Conservation (phyloP, 2,797 vertebrate genomes). For the Gephyroberyx darwinii region DNA sequence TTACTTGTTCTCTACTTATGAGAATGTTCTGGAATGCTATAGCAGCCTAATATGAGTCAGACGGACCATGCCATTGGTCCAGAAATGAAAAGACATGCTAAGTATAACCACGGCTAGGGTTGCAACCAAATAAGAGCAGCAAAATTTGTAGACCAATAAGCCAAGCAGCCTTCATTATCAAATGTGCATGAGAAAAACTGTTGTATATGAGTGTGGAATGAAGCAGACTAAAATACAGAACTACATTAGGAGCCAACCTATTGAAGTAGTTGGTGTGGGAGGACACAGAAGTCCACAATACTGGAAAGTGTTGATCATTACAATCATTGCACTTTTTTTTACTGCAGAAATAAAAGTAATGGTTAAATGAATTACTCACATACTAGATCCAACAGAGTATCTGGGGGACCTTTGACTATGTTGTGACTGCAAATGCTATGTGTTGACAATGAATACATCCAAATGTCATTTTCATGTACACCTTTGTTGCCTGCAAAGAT, state of each 20-base stretch:
- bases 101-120: constrained; percentile 45
- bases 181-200: constrained; percentile 59
- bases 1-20: constrained; percentile 22
- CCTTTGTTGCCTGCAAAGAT: constrained; percentile 34
- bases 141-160: constrained; percentile 55
- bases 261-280: constrained; percentile 51
- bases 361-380: constrained; percentile 14
- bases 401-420: constrained; percentile 35
- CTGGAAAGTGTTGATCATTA: constrained; percentile 56
- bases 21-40: constrained; percentile 68
- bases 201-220: constrained; percentile 50
- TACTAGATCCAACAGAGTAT: constrained; percentile 33
- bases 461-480: constrained; percentile 67
- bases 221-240: constrained; percentile 52
- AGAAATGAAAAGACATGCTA: constrained; percentile 55
- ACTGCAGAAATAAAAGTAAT: constrained; percentile 48
- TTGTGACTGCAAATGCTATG: constrained; percentile 45
- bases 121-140: constrained; percentile 65
- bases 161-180: constrained; percentile 69
- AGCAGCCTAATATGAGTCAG: constrained; percentile 62
- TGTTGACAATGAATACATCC: constrained; percentile 68
- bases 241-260: constrained; percentile 62
- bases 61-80: constrained; percentile 50
- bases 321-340: constrained; percentile 59
- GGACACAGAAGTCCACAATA: constrained; percentile 52